These are phyloP conservation scores for Lepeophtheirus salmonis DNA, from an alignment of 1,140 invertebrate species.

Conservation along the genomic window DNA sequence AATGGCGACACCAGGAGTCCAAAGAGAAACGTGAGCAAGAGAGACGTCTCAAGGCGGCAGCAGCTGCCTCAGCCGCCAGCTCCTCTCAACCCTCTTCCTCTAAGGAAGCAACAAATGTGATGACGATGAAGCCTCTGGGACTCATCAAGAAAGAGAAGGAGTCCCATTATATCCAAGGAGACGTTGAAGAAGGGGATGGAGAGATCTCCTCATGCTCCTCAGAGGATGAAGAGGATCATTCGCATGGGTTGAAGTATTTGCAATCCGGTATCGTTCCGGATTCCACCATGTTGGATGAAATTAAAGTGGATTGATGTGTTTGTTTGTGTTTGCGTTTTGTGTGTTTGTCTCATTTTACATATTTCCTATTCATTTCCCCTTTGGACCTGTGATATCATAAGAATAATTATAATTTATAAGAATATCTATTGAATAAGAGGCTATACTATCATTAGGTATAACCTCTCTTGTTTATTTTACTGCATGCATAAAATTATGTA, in stretches of 20 bases:
- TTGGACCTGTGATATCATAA: too few species aligned
- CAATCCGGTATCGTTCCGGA: neutral
- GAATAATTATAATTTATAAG: too few species aligned
- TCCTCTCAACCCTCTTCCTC: neutral
- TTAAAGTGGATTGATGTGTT: neutral
- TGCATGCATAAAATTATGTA: too few species aligned
- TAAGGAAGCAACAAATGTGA: neutral
- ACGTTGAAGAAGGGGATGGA: neutral
- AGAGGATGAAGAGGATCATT: neutral
- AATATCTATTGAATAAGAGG: too few species aligned
- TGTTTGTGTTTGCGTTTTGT: neutral
- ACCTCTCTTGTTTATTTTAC: too few species aligned
- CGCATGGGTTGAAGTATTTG: neutral
- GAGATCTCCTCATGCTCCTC: neutral
- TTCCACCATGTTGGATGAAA: neutral
- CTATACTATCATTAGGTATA: too few species aligned
- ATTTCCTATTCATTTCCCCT: neutral
- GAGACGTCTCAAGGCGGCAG: neutral
- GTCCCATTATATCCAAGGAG: too few species aligned
- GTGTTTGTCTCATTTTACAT: neutral
- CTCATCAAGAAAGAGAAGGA: neutral
- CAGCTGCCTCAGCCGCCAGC: neutral
- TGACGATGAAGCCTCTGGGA: too few species aligned
- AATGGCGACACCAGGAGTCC: slow-evolving; percentile 48
- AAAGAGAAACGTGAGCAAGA: slow-evolving; percentile 15